Percentiles rank a stretch among this genome's conserved stretches.
Evolutionary conservation across 2,888 invertebrate species (phyloP).

Genomic region (Eumacrocentrus americanus): DNA sequence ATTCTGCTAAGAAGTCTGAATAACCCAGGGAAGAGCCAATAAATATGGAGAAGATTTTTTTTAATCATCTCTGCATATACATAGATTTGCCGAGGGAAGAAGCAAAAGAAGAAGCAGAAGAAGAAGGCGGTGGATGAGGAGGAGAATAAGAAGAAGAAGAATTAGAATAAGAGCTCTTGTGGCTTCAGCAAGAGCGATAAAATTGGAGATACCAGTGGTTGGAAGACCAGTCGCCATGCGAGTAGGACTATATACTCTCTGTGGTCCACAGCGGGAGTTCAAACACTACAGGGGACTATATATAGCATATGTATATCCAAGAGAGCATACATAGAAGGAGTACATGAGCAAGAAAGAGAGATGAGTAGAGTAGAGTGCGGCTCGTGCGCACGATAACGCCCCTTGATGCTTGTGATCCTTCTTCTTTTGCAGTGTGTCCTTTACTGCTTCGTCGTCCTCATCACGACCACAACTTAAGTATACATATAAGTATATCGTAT

Average conservation of each 20-base stretch:
- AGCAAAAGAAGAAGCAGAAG: not conserved
- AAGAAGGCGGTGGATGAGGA: not conserved
- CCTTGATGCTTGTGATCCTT: not conserved
- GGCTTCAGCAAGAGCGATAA: slow-evolving; percentile 16
- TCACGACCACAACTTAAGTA: slow-evolving; percentile 6
- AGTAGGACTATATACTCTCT: slow-evolving; percentile 7
- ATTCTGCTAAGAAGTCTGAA: too few species aligned
- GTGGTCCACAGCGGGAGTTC: slow-evolving; percentile 9
- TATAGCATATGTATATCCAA: not conserved
- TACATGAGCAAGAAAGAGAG: not conserved
- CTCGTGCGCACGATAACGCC: slow-evolving; percentile 18
- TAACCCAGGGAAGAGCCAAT: too few species aligned
- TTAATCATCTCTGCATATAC: not conserved
- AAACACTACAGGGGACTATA: slow-evolving; percentile 3
- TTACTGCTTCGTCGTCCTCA: not conserved
- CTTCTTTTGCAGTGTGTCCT: not conserved
- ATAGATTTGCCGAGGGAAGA: not conserved
- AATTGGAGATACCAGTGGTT: slow-evolving; percentile 23
- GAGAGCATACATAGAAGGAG: not conserved
- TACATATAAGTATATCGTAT: slow-evolving; percentile 4
- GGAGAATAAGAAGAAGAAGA: slow-evolving; percentile 7
- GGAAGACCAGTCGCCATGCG: slow-evolving; percentile 17
- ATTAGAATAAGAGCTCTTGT: slow-evolving; percentile 1
- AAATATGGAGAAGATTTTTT: not conserved
- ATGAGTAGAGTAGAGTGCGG: not conserved